A percentile compares a stretch with the other conserved stretches of the same genome.
Conservation (phyloP, 2,888 invertebrate species). For the Beris morrisii region DNA sequence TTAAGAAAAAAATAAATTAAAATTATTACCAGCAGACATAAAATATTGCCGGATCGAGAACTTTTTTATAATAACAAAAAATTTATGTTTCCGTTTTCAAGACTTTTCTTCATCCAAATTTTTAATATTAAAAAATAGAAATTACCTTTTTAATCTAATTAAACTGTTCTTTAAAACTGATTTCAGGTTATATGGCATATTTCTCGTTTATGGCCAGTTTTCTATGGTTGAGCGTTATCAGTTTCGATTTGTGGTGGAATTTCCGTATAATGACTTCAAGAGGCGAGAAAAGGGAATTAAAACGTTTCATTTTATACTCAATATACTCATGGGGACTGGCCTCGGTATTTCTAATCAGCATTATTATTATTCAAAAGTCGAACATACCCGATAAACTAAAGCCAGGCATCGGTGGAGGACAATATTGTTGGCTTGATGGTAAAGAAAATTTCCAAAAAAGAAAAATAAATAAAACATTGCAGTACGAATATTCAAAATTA, state of each 20-base stretch:
- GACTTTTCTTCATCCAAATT: no score
- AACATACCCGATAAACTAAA: slow-evolving; percentile 45
- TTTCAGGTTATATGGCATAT: slow-evolving; percentile 67
- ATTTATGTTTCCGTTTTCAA: no score
- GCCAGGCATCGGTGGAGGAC: slow-evolving; percentile 60
- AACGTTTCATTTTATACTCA: slow-evolving; percentile 51
- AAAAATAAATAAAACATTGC: slow-evolving; percentile 1
- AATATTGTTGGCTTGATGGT: slow-evolving; percentile 65
- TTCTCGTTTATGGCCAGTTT: slow-evolving; percentile 79
- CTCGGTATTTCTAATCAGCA: slow-evolving; percentile 44
- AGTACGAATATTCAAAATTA: not conserved
- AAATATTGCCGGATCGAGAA: no score
- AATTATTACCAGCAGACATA: no score
- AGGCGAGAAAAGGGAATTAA: slow-evolving; percentile 36
- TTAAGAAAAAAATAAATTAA: no score
- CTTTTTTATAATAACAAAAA: no score
- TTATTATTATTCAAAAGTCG: slow-evolving; percentile 49
- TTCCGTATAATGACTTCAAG: slow-evolving; percentile 23
- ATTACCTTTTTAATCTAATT: no score
- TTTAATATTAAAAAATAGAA: no score
- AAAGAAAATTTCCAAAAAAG: no score
- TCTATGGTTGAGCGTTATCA: slow-evolving; percentile 86
- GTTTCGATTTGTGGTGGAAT: slow-evolving; percentile 80
- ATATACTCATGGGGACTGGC: slow-evolving; percentile 53
- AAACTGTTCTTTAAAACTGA: not conserved